Conservation (phyloP, 2,888 invertebrate genomes). For the Anticlea derivata region DNA sequence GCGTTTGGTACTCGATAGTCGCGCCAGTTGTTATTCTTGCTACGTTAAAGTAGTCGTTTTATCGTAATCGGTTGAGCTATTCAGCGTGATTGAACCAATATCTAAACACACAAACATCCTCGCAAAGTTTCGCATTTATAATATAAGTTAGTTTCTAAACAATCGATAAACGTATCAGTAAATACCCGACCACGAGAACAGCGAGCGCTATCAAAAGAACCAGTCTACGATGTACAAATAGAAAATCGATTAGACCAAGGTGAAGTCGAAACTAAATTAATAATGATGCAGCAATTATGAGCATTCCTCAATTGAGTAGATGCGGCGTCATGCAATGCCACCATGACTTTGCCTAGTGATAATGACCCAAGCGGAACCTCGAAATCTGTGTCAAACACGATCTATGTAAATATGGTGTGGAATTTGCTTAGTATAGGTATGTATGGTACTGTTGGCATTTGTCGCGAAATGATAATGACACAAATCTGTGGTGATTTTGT, state of each 20-base stretch:
- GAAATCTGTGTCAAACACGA: conserved; percentile 15
- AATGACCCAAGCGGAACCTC: conserved; percentile 30
- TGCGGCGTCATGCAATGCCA: conserved; percentile 27
- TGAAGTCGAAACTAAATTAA: conserved; percentile 17
- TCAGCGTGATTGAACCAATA: no score
- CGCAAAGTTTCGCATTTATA: no score
- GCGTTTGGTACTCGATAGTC: no score
- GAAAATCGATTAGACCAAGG: conserved; percentile 34
- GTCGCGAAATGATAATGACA: not conserved
- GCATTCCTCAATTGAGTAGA: conserved; percentile 21
- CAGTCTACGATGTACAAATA: conserved; percentile 19
- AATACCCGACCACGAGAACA: conserved; percentile 8
- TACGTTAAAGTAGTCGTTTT: no score
- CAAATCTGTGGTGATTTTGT: no score
- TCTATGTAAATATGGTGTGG: conserved; percentile 1
- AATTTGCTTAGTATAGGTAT: not conserved
- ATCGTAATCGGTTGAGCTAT: no score
- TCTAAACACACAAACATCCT: no score
- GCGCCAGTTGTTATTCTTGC: no score
- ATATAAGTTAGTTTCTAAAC: not conserved
- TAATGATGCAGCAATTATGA: conserved; percentile 28
- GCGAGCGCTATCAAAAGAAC: conserved; percentile 5
- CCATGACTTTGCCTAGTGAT: conserved; percentile 26
- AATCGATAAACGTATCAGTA: not conserved
- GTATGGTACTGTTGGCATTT: not conserved